phyloP scores from a whole-genome alignment of 1,140 invertebrate genomes.

The Apis florea region DNA sequence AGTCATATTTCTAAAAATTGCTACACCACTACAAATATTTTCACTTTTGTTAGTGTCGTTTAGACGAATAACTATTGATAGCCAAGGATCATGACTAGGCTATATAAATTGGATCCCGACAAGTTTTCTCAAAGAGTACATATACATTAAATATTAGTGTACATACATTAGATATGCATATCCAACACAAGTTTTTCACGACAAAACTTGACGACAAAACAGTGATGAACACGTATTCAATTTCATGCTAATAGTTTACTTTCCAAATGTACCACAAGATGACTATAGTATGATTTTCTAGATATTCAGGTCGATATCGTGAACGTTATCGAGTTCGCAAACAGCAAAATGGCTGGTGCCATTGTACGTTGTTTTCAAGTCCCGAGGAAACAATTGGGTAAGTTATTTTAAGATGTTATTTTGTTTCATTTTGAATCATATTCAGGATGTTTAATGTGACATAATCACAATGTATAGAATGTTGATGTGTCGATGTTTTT shows the following conservation, averaged over 20 bases:
- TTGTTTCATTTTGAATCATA: conserved; percentile 33
- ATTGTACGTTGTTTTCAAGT: conserved; percentile 82
- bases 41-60: neutral
- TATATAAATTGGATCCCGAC: neutral
- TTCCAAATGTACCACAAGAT: conserved; percentile 12
- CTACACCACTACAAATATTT: neutral
- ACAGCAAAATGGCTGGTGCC: conserved; percentile 83
- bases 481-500: neutral
- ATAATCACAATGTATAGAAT: neutral
- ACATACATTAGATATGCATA: too few relatives aligned
- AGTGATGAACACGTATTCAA: conserved; percentile 55
- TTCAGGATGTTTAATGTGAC: neutral
- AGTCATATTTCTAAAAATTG: conserved; percentile 65
- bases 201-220: conserved; percentile 33
- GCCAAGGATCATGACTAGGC: neutral
- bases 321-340: neutral
- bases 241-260: neutral
- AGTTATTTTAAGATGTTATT: conserved; percentile 58
- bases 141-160: too few relatives aligned
- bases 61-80: conserved; percentile 25
- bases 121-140: neutral
- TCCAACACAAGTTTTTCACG: neutral
- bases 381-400: conserved; percentile 82
- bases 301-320: neutral
- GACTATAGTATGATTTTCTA: neutral